Conservation (phyloP, 1,140 invertebrate species). For the Papilio polyxenes region DNA sequence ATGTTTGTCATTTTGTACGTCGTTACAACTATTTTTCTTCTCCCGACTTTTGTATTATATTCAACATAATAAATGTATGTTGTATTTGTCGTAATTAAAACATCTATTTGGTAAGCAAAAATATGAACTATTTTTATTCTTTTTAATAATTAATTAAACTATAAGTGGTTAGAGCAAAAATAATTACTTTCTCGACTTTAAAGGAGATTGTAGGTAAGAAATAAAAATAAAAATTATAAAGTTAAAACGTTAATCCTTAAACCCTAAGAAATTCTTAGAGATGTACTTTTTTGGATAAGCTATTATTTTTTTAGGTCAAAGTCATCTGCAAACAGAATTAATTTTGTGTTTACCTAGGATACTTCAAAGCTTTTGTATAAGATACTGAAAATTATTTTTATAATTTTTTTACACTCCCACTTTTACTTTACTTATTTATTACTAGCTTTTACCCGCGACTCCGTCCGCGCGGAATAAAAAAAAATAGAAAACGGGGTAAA, state of each 20-base stretch:
- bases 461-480: too few relatives aligned
- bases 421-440: neutral
- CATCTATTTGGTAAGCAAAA: neutral
- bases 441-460: too few relatives aligned
- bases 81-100: too few relatives aligned
- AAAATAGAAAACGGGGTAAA: too few relatives aligned
- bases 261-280: neutral
- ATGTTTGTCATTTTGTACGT: too few relatives aligned
- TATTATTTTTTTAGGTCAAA: conserved; percentile 9
- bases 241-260: conserved; percentile 7
- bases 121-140: neutral
- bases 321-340: conserved; percentile 8
- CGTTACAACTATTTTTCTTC: too few relatives aligned
- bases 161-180: neutral
- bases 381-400: neutral
- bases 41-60: too few relatives aligned
- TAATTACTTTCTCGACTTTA: neutral
- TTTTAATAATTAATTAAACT: neutral
- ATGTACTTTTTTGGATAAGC: neutral
- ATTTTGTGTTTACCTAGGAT: neutral
- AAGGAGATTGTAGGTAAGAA: neutral
- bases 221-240: neutral
- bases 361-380: conserved; percentile 7
- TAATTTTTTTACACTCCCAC: neutral
- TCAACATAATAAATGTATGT: too few relatives aligned